phyloP scores from a whole-genome alignment of 64 coral and sea anemone genomes.

The Montipora efflorescens region DNA sequence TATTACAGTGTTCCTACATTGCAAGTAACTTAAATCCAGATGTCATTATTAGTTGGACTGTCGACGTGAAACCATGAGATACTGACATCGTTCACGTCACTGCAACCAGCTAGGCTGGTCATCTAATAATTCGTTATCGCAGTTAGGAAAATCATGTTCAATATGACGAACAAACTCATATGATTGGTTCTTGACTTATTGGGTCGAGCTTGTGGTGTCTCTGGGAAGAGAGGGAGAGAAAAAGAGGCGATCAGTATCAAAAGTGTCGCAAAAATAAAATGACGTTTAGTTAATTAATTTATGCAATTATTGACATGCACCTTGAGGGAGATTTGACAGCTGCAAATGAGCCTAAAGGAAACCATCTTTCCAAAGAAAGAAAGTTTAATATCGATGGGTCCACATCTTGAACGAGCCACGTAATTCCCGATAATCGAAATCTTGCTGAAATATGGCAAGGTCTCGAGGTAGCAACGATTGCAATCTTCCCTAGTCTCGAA shows the following conservation, averaged over 20 bases:
- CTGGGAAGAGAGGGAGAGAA: background rate
- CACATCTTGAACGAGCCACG: too few species aligned
- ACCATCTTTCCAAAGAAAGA: too few species aligned
- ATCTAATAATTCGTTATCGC: background rate
- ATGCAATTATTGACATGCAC: background rate
- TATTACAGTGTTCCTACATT: too few species aligned
- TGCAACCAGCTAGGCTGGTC: background rate
- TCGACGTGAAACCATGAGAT: too few species aligned
- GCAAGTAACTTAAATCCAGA: too few species aligned
- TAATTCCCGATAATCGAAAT: too few species aligned
- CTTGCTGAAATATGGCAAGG: too few species aligned
- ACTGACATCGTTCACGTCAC: background rate
- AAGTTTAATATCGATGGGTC: too few species aligned
- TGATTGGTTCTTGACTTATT: background rate
- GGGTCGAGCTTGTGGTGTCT: background rate
- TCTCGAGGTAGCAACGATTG: too few species aligned
- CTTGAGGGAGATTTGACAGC: background rate
- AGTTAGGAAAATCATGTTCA: background rate
- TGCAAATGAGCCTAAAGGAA: background rate
- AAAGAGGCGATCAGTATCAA: background rate
- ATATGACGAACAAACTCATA: background rate
- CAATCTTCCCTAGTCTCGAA: too few species aligned
- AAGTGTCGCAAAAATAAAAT: background rate
- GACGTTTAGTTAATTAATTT: background rate
- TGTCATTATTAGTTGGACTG: too few species aligned